Evolutionary conservation across 2,888 invertebrate genomes (phyloP).

Genomic region (Catocala nupta): DNA sequence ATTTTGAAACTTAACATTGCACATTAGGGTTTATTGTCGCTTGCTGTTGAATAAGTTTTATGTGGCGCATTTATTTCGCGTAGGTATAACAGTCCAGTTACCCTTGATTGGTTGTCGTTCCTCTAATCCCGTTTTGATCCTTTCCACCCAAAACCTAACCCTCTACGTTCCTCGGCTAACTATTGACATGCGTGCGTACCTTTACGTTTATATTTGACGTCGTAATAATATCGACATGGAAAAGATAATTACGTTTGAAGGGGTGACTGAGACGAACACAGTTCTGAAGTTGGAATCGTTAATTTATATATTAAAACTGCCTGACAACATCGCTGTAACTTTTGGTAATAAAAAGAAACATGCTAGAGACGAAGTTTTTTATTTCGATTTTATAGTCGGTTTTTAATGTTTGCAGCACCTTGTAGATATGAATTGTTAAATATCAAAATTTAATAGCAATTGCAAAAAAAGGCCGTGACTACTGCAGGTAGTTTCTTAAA

Average conservation of each 20-base stretch:
- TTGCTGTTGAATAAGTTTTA: constrained; percentile 74
- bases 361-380: too few relatives aligned
- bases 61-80: constrained; percentile 86
- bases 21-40: constrained; percentile 56
- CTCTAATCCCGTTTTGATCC: constrained; percentile 91
- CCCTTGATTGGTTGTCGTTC: constrained; percentile 91
- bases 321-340: too few relatives aligned
- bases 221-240: constrained; percentile 52
- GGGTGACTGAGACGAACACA: constrained; percentile 6
- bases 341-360: too few relatives aligned
- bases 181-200: constrained; percentile 84
- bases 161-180: constrained; percentile 83
- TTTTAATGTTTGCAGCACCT: too few relatives aligned
- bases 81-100: constrained; percentile 88
- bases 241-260: constrained; percentile 44
- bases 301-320: too few relatives aligned
- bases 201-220: constrained; percentile 67
- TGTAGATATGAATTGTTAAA: too few relatives aligned
- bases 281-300: too few relatives aligned
- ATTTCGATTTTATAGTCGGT: too few relatives aligned
- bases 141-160: constrained; percentile 88
- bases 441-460: too few relatives aligned
- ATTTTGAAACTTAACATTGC: constrained; percentile 56
- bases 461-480: too few relatives aligned
- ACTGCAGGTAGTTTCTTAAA: too few relatives aligned